Base-by-base conservation (phyloP, 2,888 invertebrate species). In the Vesta saturnalis region DNA sequence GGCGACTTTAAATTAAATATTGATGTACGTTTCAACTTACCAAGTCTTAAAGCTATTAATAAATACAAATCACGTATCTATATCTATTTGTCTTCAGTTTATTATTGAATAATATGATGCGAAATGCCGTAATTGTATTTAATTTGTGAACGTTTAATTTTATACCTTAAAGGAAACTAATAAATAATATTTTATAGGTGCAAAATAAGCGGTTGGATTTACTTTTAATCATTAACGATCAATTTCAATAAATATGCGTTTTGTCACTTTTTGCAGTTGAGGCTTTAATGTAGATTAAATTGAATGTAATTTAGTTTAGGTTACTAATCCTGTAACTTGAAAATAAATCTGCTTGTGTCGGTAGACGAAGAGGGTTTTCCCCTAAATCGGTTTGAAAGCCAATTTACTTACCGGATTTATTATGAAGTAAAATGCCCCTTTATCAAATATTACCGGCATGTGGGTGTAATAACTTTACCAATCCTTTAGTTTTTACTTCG, bases 291-390 rank as follows among this genome's bases (percentile, higher is more conserved):
- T 49, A 39, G 60, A 52, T 69, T 64, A 69, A 69, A 69, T 69
- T 64, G 59, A 62, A 66, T 66, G 57, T 64, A 69, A 69, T 69
- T 69, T 65, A 65, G 64, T 69, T 69, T 66, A 56, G 58, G 56
- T 62, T 65, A 43, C 62, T 66, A 69, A 69, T 66, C 69, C 62
- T 55, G 57, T 61, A 60, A 69, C 56, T 64, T 61, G 65, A 60
- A 66, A 69, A 69, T 69, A 66, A 65, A 69, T 69, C 65, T 65
- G 54, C 60, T 62, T 59, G 62, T 66, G 61, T 69, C 65, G 60
- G 58, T 62, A 65, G 65, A 62, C 69, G 56, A 21, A 4, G 62
- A 60, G 21, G 55, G 65, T 65, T 64, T 65, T 65, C 64, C 64
- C 60, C 60, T 60, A 64, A 69, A 69, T 64, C 68, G 60, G 57